A percentile compares a stretch with the other conserved stretches of the same genome.
Evolutionary conservation across 2,797 vertebrate species (phyloP).

Genomic region (Brachyalestes nurse): DNA sequence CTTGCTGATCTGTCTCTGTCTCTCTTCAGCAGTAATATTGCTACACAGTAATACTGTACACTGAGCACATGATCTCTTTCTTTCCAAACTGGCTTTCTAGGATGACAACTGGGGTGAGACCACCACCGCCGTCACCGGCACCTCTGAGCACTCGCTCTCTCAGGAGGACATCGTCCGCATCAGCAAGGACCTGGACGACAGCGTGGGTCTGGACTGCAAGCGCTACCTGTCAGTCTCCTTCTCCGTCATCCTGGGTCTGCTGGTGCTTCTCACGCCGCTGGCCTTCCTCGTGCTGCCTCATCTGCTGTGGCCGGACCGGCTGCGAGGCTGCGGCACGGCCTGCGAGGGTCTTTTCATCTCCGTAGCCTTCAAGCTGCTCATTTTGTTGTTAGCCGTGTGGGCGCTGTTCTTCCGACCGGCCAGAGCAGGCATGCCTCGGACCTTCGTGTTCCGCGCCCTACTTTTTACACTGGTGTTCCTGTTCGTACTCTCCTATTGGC

Average conservation of each 20-base stretch:
- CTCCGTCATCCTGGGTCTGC: slow-evolving; percentile 80
- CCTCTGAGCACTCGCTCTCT: slow-evolving; percentile 95
- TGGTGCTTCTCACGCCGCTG: slow-evolving; percentile 89
- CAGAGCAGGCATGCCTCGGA: slow-evolving; percentile 84
- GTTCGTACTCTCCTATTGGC: slow-evolving; percentile 95
- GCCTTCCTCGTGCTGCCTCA: slow-evolving; percentile 91
- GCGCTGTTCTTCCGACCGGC: slow-evolving; percentile 89
- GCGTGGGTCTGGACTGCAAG: slow-evolving; percentile 82
- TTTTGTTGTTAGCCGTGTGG: slow-evolving; percentile 92
- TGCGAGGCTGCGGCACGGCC: slow-evolving; percentile 89
- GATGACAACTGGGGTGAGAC: slow-evolving; percentile 99
- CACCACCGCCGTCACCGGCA: slow-evolving; percentile 94
- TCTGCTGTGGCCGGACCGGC: slow-evolving; percentile 87
- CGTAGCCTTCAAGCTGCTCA: slow-evolving; percentile 93
- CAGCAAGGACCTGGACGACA: slow-evolving; percentile 87
- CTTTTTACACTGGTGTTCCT: slow-evolving; percentile 89
- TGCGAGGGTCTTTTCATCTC: slow-evolving; percentile 97
- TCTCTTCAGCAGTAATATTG: too few relatives aligned
- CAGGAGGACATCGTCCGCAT: slow-evolving; percentile 93
- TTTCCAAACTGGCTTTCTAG: slow-evolving; percentile 65
- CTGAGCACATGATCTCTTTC: not conserved
- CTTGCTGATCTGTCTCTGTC: too few relatives aligned
- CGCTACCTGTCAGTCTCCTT: slow-evolving; percentile 86
- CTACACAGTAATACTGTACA: too few relatives aligned
- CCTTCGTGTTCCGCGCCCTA: slow-evolving; percentile 90